Evolutionary conservation across 2,797 vertebrate species (phyloP).

Genomic region (Perodicticus potto): DNA sequence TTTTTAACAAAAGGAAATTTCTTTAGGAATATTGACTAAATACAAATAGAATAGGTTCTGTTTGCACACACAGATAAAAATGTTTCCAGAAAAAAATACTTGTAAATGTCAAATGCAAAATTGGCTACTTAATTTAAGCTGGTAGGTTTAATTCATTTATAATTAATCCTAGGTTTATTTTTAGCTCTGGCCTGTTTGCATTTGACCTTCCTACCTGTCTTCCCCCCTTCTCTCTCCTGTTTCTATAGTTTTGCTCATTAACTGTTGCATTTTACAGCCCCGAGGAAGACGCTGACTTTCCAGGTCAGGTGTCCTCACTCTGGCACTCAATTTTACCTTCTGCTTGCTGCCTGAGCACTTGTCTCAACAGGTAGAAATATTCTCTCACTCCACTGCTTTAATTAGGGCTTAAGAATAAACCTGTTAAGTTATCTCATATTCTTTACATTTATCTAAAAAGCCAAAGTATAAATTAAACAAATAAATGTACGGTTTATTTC

Average conservation of each 20-base stretch:
- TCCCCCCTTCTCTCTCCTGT: background rate
- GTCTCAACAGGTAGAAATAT: background rate
- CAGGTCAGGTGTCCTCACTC: background rate
- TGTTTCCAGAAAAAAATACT: constrained; percentile 13
- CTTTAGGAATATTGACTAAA: constrained; percentile 42
- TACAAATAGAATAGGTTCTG: background rate
- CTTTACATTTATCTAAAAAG: constrained; percentile 56
- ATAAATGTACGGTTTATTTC: constrained; percentile 45
- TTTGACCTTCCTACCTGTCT: constrained; percentile 57
- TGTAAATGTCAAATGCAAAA: constrained; percentile 59
- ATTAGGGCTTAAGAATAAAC: constrained; percentile 34
- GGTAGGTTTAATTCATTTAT: constrained; percentile 70
- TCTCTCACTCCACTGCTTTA: background rate
- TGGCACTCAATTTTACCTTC: background rate
- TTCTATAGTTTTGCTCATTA: constrained; percentile 52
- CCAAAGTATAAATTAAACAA: constrained; percentile 45
- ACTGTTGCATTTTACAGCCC: background rate
- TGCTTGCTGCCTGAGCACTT: background rate
- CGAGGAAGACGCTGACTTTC: background rate
- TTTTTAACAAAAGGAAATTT: constrained; percentile 41
- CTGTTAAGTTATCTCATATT: constrained; percentile 51
- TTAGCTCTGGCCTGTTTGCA: constrained; percentile 48
- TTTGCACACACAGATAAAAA: background rate
- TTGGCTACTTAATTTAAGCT: constrained; percentile 64
- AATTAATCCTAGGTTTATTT: constrained; percentile 73